Percentiles rank a stretch among this genome's conserved stretches.
Evolutionary conservation across 2,888 invertebrate species (phyloP).

Genomic region (Phragmatobia fuliginosa): DNA sequence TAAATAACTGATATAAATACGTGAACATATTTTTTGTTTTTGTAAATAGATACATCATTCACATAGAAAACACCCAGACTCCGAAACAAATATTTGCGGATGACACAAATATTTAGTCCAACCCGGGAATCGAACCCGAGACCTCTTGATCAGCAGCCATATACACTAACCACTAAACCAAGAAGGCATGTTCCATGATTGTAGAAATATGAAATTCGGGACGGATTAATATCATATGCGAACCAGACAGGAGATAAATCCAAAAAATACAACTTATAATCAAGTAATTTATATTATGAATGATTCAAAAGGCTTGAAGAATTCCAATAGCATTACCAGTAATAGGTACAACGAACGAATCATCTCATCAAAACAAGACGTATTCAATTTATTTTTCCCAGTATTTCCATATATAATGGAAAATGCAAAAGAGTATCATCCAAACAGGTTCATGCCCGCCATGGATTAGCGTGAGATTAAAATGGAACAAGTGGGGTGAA

Average conservation of each 20-base stretch:
- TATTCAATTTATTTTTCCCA: conserved; percentile 4
- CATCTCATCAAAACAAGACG: background rate
- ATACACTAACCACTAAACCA: too few species aligned
- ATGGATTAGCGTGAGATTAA: conserved; percentile 42
- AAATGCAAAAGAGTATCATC: conserved; percentile 14
- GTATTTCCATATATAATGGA: background rate
- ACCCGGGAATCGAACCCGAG: too few species aligned
- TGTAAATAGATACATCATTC: too few species aligned
- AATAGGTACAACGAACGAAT: background rate
- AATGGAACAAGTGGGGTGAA: conserved; percentile 33
- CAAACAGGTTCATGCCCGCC: conserved; percentile 15
- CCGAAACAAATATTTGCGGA: too few species aligned
- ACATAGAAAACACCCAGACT: too few species aligned
- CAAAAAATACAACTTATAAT: background rate
- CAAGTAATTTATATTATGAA: background rate
- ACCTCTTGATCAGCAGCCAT: too few species aligned
- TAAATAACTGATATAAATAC: too few species aligned
- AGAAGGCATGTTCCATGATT: too few species aligned
- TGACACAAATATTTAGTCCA: too few species aligned
- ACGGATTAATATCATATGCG: too few species aligned
- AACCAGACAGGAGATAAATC: background rate
- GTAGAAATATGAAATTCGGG: too few species aligned
- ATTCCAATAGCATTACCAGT: background rate
- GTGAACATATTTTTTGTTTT: too few species aligned
- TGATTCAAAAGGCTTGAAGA: background rate